These are phyloP conservation scores for Falco berigora DNA, from an alignment of 2,797 vertebrate species.

Conservation along the genomic window DNA sequence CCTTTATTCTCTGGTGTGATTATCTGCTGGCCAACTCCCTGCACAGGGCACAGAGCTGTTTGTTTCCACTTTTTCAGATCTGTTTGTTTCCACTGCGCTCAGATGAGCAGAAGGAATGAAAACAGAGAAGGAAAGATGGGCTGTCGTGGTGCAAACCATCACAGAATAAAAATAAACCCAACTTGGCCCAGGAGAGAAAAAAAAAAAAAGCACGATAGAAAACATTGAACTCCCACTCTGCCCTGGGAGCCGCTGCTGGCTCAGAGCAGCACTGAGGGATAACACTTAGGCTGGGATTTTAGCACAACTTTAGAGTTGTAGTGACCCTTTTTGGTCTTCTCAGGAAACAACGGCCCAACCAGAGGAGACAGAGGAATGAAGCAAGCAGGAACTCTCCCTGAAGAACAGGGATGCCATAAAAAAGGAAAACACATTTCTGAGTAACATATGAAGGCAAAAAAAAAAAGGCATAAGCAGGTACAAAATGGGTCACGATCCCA, in stretches of 20 bases:
- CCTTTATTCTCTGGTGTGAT: rapidly evolving
- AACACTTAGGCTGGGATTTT: not conserved
- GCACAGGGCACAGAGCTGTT: not conserved
- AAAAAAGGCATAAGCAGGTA: not conserved
- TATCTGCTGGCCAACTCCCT: not conserved
- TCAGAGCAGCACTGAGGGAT: not conserved
- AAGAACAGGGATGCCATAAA: not conserved
- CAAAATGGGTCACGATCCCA: rapidly evolving
- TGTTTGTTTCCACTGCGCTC: not conserved
- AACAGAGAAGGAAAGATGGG: not conserved
- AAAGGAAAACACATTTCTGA: not conserved
- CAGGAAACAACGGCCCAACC: not conserved
- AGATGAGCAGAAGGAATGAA: not conserved
- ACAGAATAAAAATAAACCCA: not conserved
- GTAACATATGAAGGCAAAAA: not conserved
- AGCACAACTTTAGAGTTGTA: constrained; percentile 11
- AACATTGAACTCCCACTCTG: not conserved
- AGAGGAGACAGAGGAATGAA: not conserved
- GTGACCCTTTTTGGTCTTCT: constrained; percentile 39
- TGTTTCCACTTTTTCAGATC: not conserved
- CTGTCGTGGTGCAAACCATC: not conserved
- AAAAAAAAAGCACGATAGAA: not conserved
- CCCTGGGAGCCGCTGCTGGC: not conserved
- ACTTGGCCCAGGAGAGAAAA: not conserved
- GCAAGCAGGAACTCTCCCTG: not conserved